Base-by-base conservation (phyloP, 2,113 vertebrate species). In the Eulemur rufifrons region DNA sequence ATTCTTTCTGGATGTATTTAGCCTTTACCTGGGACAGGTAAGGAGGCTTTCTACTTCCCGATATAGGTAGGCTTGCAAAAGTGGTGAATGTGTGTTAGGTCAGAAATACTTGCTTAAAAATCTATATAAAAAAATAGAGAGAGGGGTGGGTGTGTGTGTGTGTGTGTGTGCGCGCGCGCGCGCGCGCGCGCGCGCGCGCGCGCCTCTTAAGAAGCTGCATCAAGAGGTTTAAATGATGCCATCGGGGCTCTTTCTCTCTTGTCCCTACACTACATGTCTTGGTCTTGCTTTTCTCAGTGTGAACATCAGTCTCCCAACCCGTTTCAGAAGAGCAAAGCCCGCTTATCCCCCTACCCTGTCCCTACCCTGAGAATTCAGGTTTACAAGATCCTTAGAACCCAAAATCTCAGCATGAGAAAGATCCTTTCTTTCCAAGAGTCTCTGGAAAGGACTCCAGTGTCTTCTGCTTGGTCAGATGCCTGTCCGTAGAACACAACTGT, bases 51-150 rank as follows among this genome's bases (percentile, higher is more conserved):
- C 71, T 78, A 17, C 34, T 85, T 77, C 45, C 39, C 89, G 45
- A 87, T 25, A 73, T 3, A 94, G n/a, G 20, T 3, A 94, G n/a
- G 20, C 10, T 86, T 96, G 21, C 27, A 82, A 81, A 95, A 81
- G 37, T 59, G 34, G 14, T 47, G 14, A 93, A 73, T 6, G 34
- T 11, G 13, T 66, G 34, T 39, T 85, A 85, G 8, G n/a, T 86
- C 56, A 69, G 25, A 68, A 45, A 73, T 20, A 29, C 13, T 39
- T 14, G 56, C 10, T 64, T 73, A n/a, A 73, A 85, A 93, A 54
- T 77, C 54, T 77, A 14, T 39, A 18, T 71, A 13, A 23, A 56
- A 18, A 47, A 47, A 47, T 10, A 81, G n/a, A 64, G 21, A 52
- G 14, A 21, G 6, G 20, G n/a, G 34, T 18, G 8, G 77, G 52